Base-by-base conservation (phyloP, 2,888 invertebrate genomes). In the Odontocerum albicorne region DNA sequence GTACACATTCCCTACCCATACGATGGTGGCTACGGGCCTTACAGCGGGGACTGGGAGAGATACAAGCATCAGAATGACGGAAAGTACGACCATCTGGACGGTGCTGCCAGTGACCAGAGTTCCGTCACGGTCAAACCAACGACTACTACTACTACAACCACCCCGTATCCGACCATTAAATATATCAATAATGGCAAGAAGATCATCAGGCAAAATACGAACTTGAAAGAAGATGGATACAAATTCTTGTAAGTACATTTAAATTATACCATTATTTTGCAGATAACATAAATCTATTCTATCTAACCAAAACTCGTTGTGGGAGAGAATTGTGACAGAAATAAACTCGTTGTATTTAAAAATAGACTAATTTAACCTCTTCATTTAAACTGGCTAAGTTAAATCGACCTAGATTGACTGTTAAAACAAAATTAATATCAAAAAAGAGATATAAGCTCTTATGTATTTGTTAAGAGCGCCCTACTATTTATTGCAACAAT, bases 121-220 rank as follows among this genome's bases (percentile, higher is more conserved):
- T 45, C 55, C 3, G 57, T 62, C 12, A 55, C 57, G 2, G 57
- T 55, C 3, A 59, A 42, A 12, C 59, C 59, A 8, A 68, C 72
- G n/a, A n/a, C n/a, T n/a, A n/a, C n/a, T n/a, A 1, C 72, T 0
- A 70, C 72, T 4, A 65, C 73, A 57, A 72, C 75, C 38, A 69
- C 68, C 27, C 77, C 77, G 2, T 77, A 67, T 69, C 77, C 74
- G 65, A 75, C 75, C 57, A 72, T 74, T 7, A 77, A 78, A 1
- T 78, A 78, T 67, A 73, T 68, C 66, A 78, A 78, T 65, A 78
- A 78, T 46, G 78, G 78, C 1, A 78, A 78, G 63, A 77, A 75
- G 65, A 78, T 78, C 66, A 68, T 78, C 57, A 73, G 68, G 12
- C 78, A 78, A 60, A 72, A 73, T 49, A 77, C 77, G 58, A 73